These are phyloP conservation scores for Drosophila arizonae DNA, from an alignment of 1,140 invertebrate species.

Conservation along the genomic window DNA sequence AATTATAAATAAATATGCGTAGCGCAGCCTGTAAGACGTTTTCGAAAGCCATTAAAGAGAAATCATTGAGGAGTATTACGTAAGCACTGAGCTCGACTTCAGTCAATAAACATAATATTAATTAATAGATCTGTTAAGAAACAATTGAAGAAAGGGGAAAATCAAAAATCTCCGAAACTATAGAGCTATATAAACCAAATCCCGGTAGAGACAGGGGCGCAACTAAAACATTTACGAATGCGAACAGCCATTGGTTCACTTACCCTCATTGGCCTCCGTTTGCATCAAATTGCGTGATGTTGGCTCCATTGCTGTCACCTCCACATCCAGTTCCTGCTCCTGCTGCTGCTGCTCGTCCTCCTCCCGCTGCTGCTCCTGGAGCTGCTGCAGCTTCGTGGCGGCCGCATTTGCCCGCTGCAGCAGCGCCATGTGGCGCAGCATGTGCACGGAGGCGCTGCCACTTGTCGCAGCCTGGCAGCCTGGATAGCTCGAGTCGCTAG, in stretches of 20 bases:
- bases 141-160: no score
- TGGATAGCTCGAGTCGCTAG: not conserved
- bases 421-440: slow-evolving; percentile 69
- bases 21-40: no score
- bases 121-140: no score
- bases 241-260: not conserved
- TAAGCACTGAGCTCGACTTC: no score
- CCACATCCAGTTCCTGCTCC: not conserved
- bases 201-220: not conserved
- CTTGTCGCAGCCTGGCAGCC: not conserved
- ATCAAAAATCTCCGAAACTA: no score
- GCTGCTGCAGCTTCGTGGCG: slow-evolving; percentile 19
- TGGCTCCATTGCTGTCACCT: slow-evolving; percentile 1
- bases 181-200: no score
- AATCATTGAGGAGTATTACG: no score
- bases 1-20: no score
- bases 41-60: no score
- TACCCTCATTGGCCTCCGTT: slow-evolving; percentile 8
- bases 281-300: not conserved
- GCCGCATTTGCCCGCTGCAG: slow-evolving; percentile 62
- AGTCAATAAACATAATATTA: no score
- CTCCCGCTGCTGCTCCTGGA: slow-evolving; percentile 8
- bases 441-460: slow-evolving; percentile 40
- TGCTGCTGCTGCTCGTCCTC: not conserved
- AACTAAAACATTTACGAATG: not conserved